These are phyloP conservation scores for Pseudomyrmex gracilis DNA, from an alignment of 1,140 invertebrate genomes.

Conservation along the genomic window DNA sequence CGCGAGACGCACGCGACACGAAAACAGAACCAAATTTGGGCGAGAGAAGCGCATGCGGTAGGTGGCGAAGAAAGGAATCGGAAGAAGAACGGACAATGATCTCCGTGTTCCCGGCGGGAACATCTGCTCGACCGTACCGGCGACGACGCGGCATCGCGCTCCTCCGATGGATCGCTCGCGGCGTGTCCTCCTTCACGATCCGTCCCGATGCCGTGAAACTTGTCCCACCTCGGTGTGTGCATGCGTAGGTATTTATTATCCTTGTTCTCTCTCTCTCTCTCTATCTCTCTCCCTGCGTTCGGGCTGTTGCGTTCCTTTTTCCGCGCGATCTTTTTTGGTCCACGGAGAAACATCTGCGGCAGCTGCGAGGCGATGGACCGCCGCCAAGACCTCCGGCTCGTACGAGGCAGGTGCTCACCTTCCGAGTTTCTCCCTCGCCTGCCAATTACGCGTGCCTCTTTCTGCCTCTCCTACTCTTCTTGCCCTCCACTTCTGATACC, in stretches of 20 bases:
- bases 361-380: constrained; percentile 82
- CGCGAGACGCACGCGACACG: constrained; percentile 11
- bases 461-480: constrained; percentile 72
- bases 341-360: constrained; percentile 84
- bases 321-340: constrained; percentile 79
- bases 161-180: constrained; percentile 53
- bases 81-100: constrained; percentile 70
- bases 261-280: constrained; percentile 60
- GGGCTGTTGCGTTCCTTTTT: constrained; percentile 69
- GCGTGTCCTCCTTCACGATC: constrained; percentile 73
- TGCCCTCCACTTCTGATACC: constrained; percentile 36
- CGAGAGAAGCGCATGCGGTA: not conserved
- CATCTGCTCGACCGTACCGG: constrained; percentile 65
- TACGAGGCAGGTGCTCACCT: constrained; percentile 79
- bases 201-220: constrained; percentile 77
- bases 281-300: not conserved
- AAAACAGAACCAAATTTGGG: constrained; percentile 26
- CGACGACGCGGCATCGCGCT: constrained; percentile 64
- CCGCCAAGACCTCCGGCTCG: constrained; percentile 70
- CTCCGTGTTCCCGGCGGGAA: constrained; percentile 56
- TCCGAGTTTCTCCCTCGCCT: constrained; percentile 72
- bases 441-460: constrained; percentile 85
- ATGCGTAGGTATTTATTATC: constrained; percentile 81
- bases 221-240: constrained; percentile 77
- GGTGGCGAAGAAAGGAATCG: constrained; percentile 34